Conservation (phyloP, 2,797 vertebrate species). For the Micropoecilia bifurca region DNA sequence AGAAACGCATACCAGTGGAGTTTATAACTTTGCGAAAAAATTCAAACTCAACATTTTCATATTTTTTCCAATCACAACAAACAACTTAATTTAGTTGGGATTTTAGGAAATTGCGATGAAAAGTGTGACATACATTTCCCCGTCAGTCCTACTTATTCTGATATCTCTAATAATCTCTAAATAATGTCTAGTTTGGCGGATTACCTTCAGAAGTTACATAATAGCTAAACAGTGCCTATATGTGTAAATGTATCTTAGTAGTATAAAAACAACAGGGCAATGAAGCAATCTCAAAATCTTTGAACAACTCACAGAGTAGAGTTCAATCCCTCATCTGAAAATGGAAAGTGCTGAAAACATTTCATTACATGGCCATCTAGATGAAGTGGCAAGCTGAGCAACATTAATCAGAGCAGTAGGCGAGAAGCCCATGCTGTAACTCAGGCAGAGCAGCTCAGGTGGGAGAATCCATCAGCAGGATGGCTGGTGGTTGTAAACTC, state of each 20-base stretch:
- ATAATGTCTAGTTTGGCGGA: neutral
- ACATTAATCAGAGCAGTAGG: neutral
- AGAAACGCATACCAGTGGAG: slow-evolving; percentile 21
- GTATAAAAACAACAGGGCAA: neutral
- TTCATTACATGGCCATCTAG: neutral
- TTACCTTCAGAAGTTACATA: neutral
- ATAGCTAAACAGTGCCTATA: neutral
- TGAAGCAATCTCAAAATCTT: neutral
- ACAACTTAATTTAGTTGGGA: neutral
- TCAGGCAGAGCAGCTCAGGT: neutral
- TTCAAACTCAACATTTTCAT: neutral
- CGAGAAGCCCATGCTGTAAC: neutral
- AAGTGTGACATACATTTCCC: neutral
- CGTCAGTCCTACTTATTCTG: neutral
- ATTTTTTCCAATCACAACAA: neutral
- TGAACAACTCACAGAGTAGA: neutral
- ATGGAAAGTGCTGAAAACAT: neutral
- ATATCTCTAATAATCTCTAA: neutral
- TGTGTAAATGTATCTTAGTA: neutral
- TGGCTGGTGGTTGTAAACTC: neutral
- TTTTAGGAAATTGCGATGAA: neutral
- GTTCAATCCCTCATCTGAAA: neutral
- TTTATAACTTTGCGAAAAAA: slow-evolving; percentile 2
- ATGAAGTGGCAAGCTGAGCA: neutral
- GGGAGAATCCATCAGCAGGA: neutral